Evolutionary conservation across 2,113 vertebrate species (phyloP), one percentile per base, ranked within the genome.

Genomic region (Phrynocephalus versicolor): DNA sequence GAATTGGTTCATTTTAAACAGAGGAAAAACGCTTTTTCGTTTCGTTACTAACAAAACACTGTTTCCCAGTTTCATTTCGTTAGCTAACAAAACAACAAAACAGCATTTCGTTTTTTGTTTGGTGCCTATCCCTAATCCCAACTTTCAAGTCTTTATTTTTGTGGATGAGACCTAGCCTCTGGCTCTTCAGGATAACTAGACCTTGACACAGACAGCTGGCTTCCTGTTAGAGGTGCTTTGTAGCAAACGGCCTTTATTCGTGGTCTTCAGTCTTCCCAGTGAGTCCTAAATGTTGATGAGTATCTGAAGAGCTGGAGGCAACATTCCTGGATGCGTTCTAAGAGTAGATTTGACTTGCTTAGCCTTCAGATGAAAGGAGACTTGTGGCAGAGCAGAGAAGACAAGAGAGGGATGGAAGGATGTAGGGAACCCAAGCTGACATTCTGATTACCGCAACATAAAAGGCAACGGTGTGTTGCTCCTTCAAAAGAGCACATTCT

Each of bases 361-460:
- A 0, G 88, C 58, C 21, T 18, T 81, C 85, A 80, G 55, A 81
- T 72, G 70, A 86, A 79, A 73, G 41, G 58, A 80, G 41, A 84
- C 13, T 39, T 10, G 16, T 85, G 79, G 77, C 65, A 83, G 62
- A 79, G 30, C 65, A 83, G 89, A 89, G 27, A n/a, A 88, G 87
- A 85, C 45, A 87, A 83, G 88, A 85, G 1, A 30, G 76, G 79
- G 64, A 69, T 18, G 30, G 58, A 81, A 90, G 87, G 86, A 41
- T 69, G 55, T 19, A 35, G 87, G 88, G 77, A 81, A 55, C 39
- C 82, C 37, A 6, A 30, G 71, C 2, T 92, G 83, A 88, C 90
- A 93, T 92, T 89, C 90, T 87, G 88, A 0, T 87, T 89, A 89
- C 64, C 27, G 37, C 25, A 62, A 45, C 85, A 88, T 88, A 82